These are phyloP conservation scores for Corythucha ciliata DNA, from an alignment of 2,888 invertebrate species.

Conservation along the genomic window DNA sequence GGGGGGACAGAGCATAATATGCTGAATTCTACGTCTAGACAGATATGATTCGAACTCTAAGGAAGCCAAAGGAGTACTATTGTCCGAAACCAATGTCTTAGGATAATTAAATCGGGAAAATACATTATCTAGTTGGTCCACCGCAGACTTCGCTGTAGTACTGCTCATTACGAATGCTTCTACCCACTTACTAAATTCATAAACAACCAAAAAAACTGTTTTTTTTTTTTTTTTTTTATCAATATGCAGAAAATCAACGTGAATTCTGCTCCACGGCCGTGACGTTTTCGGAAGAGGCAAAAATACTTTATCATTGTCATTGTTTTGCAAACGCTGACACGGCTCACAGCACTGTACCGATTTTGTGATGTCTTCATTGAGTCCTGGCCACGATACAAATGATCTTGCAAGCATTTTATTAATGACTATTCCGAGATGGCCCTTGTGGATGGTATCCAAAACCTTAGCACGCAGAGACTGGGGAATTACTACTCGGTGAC, in stretches of 20 bases:
- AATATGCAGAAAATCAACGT: slow-evolving; percentile 10
- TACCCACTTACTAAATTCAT: not conserved
- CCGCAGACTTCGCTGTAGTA: not conserved
- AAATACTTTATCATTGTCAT: not conserved
- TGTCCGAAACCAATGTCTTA: slow-evolving; percentile 1
- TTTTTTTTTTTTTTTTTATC: not conserved
- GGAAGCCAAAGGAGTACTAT: slow-evolving; percentile 4
- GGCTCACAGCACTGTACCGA: not conserved
- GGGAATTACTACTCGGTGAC: slow-evolving; percentile 1
- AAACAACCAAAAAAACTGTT: slow-evolving; percentile 6
- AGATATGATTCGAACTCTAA: too few species aligned
- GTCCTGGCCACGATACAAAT: slow-evolving; percentile 10
- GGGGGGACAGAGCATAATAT: too few species aligned
- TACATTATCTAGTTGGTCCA: not conserved
- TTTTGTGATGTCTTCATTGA: slow-evolving; percentile 5
- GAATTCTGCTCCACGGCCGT: slow-evolving; percentile 1
- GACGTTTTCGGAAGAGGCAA: not conserved
- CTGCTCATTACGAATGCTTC: not conserved
- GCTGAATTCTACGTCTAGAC: too few species aligned
- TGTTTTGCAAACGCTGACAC: slow-evolving; percentile 6
- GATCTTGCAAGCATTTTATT: slow-evolving; percentile 11
- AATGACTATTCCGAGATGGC: slow-evolving; percentile 1
- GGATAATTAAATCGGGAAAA: slow-evolving; percentile 9
- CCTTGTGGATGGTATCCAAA: slow-evolving; percentile 2
- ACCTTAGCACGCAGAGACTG: not conserved